Conservation (phyloP, 2,888 invertebrate genomes). For the Drosophila maculinotata region DNA sequence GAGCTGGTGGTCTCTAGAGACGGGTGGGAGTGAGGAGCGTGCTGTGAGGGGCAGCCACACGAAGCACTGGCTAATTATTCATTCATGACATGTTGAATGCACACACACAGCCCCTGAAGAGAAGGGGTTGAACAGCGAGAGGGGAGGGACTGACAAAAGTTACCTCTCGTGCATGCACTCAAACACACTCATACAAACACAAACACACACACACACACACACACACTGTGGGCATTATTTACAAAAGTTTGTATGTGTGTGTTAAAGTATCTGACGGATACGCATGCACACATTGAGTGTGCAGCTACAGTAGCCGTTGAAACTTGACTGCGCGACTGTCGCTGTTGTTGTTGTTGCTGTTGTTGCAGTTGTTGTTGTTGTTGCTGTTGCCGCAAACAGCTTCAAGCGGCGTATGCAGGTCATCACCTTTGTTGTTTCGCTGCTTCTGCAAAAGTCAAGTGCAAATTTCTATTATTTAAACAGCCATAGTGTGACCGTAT, state of each 20-base stretch:
- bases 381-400: background rate
- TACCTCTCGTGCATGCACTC: conserved; percentile 44
- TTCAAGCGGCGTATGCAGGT: conserved; percentile 44
- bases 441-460: conserved; percentile 27
- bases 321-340: conserved; percentile 5
- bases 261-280: conserved; percentile 75
- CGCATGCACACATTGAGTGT: conserved; percentile 46
- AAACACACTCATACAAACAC: conserved; percentile 25
- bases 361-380: background rate
- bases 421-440: conserved; percentile 26
- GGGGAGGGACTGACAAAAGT: conserved; percentile 21
- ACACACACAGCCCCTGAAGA: conserved; percentile 47
- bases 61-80: conserved; percentile 76
- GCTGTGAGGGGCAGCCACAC: conserved; percentile 31
- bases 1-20: background rate
- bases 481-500: conserved; percentile 20
- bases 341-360: conserved; percentile 17
- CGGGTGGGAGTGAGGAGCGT: too few relatives aligned
- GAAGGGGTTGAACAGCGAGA: background rate
- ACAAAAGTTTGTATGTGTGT: conserved; percentile 64
- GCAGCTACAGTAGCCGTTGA: conserved; percentile 34
- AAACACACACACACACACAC: conserved; percentile 15
- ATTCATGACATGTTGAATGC: conserved; percentile 81
- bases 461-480: conserved; percentile 25
- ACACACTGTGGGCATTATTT: conserved; percentile 56